Conservation (phyloP, 2,113 vertebrate species). For the Desmodus rotundus region DNA sequence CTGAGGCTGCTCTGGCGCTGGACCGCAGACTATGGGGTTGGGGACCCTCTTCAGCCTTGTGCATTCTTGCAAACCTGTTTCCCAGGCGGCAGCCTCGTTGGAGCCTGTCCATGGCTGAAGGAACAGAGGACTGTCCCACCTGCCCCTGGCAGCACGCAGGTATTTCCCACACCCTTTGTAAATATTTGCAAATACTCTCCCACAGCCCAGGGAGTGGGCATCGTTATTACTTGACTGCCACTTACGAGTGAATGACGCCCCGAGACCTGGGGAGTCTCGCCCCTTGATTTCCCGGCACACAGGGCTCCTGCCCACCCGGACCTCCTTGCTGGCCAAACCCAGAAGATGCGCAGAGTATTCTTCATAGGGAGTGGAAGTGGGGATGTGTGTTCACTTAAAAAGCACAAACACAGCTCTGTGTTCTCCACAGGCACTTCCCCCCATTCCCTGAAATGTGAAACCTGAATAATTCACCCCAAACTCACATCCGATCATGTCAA, state of each 20-base stretch:
- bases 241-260: accelerated
- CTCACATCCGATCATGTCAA: neutral
- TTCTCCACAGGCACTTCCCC: neutral
- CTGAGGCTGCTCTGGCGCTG: accelerated
- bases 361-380: accelerated
- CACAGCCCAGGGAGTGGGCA: accelerated
- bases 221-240: accelerated
- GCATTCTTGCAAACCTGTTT: accelerated
- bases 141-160: accelerated
- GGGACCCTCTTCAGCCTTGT: accelerated
- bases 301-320: accelerated
- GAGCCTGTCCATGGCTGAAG: accelerated
- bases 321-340: accelerated
- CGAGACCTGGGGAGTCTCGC: accelerated
- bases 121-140: neutral
- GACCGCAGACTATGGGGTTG: accelerated
- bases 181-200: no score
- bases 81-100: accelerated
- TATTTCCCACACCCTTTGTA: neutral
- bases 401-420: neutral
- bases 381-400: neutral
- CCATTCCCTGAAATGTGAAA: neutral
- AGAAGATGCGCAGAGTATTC: accelerated
- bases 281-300: accelerated
- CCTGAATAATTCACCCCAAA: slow-evolving; percentile 25